phyloP scores from a whole-genome alignment of 2,888 invertebrate species.

The Zelleria hepariella region DNA sequence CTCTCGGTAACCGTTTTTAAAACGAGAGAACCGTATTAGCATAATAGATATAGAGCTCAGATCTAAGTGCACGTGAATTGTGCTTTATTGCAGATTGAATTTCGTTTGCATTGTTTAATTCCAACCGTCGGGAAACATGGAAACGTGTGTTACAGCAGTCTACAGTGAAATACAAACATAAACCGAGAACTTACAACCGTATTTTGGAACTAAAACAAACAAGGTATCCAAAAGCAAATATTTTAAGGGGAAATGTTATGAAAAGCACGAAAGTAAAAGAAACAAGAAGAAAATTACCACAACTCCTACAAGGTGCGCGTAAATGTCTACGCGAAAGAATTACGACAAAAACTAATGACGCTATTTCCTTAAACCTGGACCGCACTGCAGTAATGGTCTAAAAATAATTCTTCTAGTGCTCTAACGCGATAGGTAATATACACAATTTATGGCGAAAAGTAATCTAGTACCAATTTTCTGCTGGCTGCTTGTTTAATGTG shows the following conservation, averaged over 20 bases:
- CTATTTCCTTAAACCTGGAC: slow-evolving; percentile 53
- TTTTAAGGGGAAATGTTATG: not conserved
- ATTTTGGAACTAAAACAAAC: not conserved
- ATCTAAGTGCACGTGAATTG: not conserved
- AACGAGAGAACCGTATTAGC: not conserved
- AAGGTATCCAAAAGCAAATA: not conserved
- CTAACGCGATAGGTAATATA: slow-evolving; percentile 55
- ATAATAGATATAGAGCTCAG: not conserved
- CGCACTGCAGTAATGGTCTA: slow-evolving; percentile 43
- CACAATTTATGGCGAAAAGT: slow-evolving; percentile 38
- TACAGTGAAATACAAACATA: not conserved
- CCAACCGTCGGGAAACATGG: not conserved
- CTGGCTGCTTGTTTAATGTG: not conserved
- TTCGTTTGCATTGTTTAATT: not conserved
- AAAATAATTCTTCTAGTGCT: slow-evolving; percentile 63
- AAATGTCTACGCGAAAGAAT: slow-evolving; percentile 54
- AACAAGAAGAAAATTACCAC: slow-evolving; percentile 25
- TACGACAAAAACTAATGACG: slow-evolving; percentile 64
- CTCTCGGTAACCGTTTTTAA: slow-evolving; percentile 14
- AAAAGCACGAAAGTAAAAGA: slow-evolving; percentile 11
- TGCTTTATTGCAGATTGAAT: not conserved
- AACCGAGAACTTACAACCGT: not conserved
- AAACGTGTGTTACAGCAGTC: not conserved
- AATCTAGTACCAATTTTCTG: not conserved
- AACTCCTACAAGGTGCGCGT: slow-evolving; percentile 40